Conservation (phyloP, 2,888 invertebrate species). For the Drosophila anomalipes region DNA sequence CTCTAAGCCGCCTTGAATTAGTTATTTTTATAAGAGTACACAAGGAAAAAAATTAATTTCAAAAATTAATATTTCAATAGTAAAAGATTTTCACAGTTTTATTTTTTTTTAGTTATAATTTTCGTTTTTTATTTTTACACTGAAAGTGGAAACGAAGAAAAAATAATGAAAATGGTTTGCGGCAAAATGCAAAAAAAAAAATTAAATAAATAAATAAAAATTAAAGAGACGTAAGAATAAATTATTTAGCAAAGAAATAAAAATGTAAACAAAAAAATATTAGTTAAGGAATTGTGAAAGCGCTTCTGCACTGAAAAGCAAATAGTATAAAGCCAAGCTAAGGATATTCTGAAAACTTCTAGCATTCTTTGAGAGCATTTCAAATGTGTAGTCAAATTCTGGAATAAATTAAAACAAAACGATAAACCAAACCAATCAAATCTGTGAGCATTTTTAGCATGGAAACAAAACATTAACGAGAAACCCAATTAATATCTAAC, state of each 20-base stretch:
- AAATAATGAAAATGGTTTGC: slow-evolving; percentile 43
- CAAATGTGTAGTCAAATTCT: slow-evolving; percentile 71
- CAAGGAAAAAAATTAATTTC: slow-evolving; percentile 56
- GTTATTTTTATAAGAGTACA: slow-evolving; percentile 75
- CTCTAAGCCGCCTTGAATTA: slow-evolving; percentile 82
- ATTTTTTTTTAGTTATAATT: slow-evolving; percentile 35
- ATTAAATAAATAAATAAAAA: slow-evolving; percentile 32
- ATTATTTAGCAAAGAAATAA: slow-evolving; percentile 38
- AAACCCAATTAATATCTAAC: slow-evolving; percentile 31
- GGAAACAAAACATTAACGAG: slow-evolving; percentile 44
- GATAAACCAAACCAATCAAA: slow-evolving; percentile 13
- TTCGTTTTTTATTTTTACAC: slow-evolving; percentile 56
- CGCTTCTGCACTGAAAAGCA: slow-evolving; percentile 66
- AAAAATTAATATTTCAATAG: slow-evolving; percentile 64
- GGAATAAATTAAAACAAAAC: slow-evolving; percentile 22
- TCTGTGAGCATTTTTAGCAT: slow-evolving; percentile 55
- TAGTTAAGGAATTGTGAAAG: slow-evolving; percentile 60
- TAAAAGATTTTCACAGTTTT: slow-evolving; percentile 46
- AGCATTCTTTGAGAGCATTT: slow-evolving; percentile 70
- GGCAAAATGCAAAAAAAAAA: slow-evolving; percentile 38
- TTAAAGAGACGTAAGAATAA: slow-evolving; percentile 18
- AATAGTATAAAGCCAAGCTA: slow-evolving; percentile 69
- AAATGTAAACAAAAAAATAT: slow-evolving; percentile 38
- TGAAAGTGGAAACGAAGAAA: slow-evolving; percentile 59
- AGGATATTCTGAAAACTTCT: slow-evolving; percentile 42